phyloP scores from a whole-genome alignment of 1,140 invertebrate species.

The Rhysida immarginata region DNA sequence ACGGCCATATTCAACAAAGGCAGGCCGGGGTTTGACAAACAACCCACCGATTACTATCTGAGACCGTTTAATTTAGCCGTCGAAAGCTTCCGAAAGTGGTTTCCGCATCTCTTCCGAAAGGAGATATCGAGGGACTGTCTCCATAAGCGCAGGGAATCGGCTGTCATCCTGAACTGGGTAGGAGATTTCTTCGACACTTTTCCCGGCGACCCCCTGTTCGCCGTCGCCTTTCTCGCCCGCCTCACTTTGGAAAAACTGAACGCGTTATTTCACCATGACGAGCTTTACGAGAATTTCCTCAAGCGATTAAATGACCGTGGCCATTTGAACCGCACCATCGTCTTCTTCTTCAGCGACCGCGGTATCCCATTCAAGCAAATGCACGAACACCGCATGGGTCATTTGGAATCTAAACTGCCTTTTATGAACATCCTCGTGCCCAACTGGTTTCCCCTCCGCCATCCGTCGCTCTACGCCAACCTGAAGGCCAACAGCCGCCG shows the following conservation, averaged over 20 bases:
- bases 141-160: neutral
- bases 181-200: neutral
- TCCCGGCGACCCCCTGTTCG: neutral
- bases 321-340: constrained; percentile 18
- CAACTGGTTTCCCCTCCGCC: constrained; percentile 43
- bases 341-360: constrained; percentile 85
- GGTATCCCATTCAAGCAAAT: constrained; percentile 74
- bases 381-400: constrained; percentile 58
- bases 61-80: constrained; percentile 22
- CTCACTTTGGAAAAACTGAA: constrained; percentile 29
- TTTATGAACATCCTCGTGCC: constrained; percentile 68
- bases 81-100: constrained; percentile 13
- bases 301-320: constrained; percentile 23
- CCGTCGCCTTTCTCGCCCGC: constrained; percentile 27
- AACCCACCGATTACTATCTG: constrained; percentile 34
- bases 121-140: neutral
- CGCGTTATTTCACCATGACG: constrained; percentile 23
- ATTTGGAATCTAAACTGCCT: constrained; percentile 76
- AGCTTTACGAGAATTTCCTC: constrained; percentile 18
- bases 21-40: constrained; percentile 29
- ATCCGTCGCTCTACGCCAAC: constrained; percentile 45
- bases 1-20: constrained; percentile 35
- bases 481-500: constrained; percentile 43
- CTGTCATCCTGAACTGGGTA: neutral
- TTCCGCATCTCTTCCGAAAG: constrained; percentile 2